phyloP scores from a whole-genome alignment of 2,797 vertebrate species.

The Coracias cyanogaster region DNA sequence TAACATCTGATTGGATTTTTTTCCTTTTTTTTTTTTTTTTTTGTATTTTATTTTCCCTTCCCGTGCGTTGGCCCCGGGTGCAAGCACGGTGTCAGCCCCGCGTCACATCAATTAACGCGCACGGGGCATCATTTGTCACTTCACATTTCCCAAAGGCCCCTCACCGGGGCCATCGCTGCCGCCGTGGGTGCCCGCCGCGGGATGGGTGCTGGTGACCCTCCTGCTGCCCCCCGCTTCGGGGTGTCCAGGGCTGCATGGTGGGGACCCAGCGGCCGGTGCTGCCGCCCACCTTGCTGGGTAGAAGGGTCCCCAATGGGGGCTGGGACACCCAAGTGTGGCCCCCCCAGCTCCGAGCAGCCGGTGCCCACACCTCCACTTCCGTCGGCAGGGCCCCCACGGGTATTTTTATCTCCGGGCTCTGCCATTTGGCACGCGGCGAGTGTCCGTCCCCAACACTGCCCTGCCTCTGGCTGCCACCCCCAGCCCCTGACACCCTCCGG shows the following conservation, averaged over 20 bases:
- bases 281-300: background rate
- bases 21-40: background rate
- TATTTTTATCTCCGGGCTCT: conserved; percentile 43
- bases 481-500: background rate
- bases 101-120: conserved; percentile 75
- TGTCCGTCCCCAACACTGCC: background rate
- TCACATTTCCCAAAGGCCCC: conserved; percentile 52
- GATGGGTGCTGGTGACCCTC: fast-evolving
- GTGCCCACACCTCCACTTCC: conserved; percentile 63
- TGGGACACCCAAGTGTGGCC: background rate
- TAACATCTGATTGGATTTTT: conserved; percentile 87
- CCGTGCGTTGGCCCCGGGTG: conserved; percentile 77
- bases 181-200: background rate
- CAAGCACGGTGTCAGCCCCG: conserved; percentile 49
- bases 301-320: background rate
- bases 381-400: background rate
- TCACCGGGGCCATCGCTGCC: background rate
- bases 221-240: background rate
- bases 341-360: conserved; percentile 20
- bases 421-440: background rate
- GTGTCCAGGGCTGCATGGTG: fast-evolving
- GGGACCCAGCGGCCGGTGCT: background rate
- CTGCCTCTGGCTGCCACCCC: background rate
- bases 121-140: conserved; percentile 77
- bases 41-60: conserved; percentile 17